These are phyloP conservation scores for Heterotilapia buettikoferi DNA, from an alignment of 2,113 vertebrate species.

Conservation along the genomic window DNA sequence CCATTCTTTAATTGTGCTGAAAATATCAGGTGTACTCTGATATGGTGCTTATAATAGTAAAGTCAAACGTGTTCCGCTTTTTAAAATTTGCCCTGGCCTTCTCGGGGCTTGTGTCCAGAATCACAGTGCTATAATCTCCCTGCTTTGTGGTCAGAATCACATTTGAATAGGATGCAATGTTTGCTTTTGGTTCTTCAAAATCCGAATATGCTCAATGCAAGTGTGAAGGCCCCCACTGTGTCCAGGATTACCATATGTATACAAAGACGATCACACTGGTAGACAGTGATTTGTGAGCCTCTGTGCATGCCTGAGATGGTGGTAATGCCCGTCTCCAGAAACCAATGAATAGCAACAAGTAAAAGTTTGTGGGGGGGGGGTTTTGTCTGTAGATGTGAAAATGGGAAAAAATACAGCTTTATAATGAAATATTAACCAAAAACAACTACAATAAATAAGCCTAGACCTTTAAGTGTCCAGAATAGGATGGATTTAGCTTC, in stretches of 20 bases:
- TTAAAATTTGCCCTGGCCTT: not conserved
- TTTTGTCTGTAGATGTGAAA: not conserved
- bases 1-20: not conserved
- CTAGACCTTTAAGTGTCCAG: not conserved
- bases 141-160: not conserved
- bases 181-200: not conserved
- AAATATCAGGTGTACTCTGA: not conserved
- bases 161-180: not conserved
- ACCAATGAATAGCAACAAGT: not conserved
- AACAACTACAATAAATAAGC: not conserved
- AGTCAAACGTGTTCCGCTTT: not conserved
- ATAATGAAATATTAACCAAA: not conserved
- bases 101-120: not conserved
- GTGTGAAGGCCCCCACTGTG: not conserved
- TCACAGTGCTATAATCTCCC: not conserved
- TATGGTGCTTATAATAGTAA: not conserved
- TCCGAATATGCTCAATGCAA: not conserved
- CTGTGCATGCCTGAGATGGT: not conserved
- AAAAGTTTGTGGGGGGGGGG: accelerated
- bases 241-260: not conserved
- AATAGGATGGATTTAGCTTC: not conserved
- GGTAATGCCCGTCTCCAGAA: not conserved
- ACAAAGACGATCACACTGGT: not conserved
- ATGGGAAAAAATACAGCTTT: not conserved
- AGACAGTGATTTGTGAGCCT: not conserved